Conservation (phyloP, 2,888 invertebrate genomes). For the Seira sanloemensis region DNA sequence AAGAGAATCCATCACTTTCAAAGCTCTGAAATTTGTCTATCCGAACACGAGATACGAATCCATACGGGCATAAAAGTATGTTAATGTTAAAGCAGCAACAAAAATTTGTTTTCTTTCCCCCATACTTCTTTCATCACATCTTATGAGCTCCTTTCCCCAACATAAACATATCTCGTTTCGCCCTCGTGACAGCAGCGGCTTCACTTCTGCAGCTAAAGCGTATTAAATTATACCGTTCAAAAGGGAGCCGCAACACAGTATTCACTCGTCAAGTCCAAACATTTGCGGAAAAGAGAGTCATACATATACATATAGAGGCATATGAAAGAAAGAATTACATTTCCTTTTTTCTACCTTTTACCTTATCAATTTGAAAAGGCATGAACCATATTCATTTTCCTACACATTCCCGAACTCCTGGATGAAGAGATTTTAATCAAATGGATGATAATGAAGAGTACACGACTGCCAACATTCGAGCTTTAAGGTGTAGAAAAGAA, state of each 20-base stretch:
- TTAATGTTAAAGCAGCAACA: no score
- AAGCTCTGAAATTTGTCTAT: no score
- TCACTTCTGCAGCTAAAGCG: conserved; percentile 26
- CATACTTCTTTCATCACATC: conserved; percentile 28
- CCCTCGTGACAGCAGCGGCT: conserved; percentile 27
- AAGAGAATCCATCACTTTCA: no score
- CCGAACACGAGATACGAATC: no score
- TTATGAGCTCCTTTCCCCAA: conserved; percentile 15
- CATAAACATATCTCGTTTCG: conserved; percentile 49
- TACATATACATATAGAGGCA: no score
- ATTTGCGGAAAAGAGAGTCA: conserved; percentile 9
- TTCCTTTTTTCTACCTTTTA: no score
- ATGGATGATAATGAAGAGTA: conserved; percentile 47
- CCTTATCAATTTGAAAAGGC: no score
- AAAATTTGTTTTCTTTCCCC: no score
- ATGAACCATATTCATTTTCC: neutral
- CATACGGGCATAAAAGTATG: no score
- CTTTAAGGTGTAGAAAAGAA: neutral
- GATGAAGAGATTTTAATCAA: conserved; percentile 32
- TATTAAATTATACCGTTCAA: conserved; percentile 50
- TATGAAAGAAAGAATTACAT: no score
- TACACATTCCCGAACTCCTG: neutral
- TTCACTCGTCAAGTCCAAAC: conserved; percentile 30
- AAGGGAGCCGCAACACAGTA: conserved; percentile 34
- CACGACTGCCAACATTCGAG: conserved; percentile 34